Evolutionary conservation across 2,888 invertebrate genomes (phyloP).

Genomic region (Tachina fera): DNA sequence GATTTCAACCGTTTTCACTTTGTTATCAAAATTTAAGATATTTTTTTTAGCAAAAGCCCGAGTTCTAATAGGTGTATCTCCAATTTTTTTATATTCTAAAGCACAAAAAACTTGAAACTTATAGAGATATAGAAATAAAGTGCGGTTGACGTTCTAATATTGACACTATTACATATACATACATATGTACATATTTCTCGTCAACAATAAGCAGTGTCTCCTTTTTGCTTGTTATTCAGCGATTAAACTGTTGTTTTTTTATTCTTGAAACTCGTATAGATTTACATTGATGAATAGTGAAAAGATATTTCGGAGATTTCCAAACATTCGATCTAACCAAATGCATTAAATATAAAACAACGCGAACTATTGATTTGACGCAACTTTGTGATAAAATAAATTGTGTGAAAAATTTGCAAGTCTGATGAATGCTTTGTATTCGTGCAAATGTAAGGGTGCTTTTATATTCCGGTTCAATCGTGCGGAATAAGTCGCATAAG

Average conservation of each 20-base stretch:
- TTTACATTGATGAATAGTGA: slow-evolving; percentile 7
- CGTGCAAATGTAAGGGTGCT: slow-evolving; percentile 31
- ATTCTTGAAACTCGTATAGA: neutral
- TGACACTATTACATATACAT: slow-evolving; percentile 19
- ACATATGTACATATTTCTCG: neutral
- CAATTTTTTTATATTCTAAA: neutral
- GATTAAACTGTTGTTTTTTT: neutral
- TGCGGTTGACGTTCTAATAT: slow-evolving; percentile 36
- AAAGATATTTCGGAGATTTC: neutral
- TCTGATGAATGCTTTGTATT: slow-evolving; percentile 28
- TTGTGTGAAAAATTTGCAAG: slow-evolving; percentile 2
- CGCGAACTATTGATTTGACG: slow-evolving; percentile 60
- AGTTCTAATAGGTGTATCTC: neutral
- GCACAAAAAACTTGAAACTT: neutral
- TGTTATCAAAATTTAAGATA: slow-evolving; percentile 16
- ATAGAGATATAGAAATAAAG: slow-evolving; percentile 7
- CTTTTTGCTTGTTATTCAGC: slow-evolving; percentile 13
- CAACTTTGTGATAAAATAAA: slow-evolving; percentile 19
- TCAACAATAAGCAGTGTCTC: slow-evolving; percentile 22
- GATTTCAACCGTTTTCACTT: slow-evolving; percentile 35
- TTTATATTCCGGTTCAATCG: slow-evolving; percentile 60
- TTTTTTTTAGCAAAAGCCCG: neutral
- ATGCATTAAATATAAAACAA: neutral
- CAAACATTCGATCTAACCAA: neutral
- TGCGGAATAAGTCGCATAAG: slow-evolving; percentile 54